A percentile compares a stretch with the other conserved stretches of the same genome.
Evolutionary conservation across 2,888 invertebrate species (phyloP).

Genomic region (Kryphioiulus occultus): DNA sequence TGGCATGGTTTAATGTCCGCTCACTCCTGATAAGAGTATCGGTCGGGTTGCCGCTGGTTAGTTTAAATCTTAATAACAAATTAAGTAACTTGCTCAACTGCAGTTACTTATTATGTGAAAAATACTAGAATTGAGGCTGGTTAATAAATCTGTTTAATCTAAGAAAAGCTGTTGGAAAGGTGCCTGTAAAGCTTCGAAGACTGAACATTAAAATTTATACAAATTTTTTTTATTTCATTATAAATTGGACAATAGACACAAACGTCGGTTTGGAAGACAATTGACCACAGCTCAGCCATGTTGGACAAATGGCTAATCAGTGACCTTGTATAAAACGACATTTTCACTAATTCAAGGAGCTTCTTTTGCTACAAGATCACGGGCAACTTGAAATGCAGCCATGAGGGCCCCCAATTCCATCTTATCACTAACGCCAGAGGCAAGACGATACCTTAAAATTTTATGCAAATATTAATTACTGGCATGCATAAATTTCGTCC

Average conservation of each 20-base stretch:
- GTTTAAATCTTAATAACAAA: background rate
- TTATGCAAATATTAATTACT: background rate
- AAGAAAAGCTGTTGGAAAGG: background rate
- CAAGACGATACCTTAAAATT: slow-evolving; percentile 71
- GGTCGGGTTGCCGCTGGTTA: background rate
- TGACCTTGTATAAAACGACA: background rate
- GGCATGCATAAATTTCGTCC: background rate
- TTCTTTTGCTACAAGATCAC: slow-evolving; percentile 46
- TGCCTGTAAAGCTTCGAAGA: background rate
- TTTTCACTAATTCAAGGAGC: background rate
- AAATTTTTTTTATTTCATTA: background rate
- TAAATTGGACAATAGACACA: background rate
- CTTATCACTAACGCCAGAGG: slow-evolving; percentile 87
- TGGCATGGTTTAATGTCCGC: background rate
- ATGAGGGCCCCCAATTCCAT: slow-evolving; percentile 89
- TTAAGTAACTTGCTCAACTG: background rate
- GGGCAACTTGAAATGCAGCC: slow-evolving; percentile 72
- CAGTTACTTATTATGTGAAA: no score
- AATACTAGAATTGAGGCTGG: no score
- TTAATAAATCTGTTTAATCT: no score
- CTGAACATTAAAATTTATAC: background rate
- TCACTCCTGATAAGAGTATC: background rate
- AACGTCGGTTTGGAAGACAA: background rate
- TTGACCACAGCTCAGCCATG: background rate
- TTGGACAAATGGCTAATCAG: background rate